Percentiles rank a stretch among this genome's conserved stretches.
These are phyloP conservation scores for Caracal caracal DNA, from an alignment of 2,113 vertebrate genomes.

Conservation along the genomic window DNA sequence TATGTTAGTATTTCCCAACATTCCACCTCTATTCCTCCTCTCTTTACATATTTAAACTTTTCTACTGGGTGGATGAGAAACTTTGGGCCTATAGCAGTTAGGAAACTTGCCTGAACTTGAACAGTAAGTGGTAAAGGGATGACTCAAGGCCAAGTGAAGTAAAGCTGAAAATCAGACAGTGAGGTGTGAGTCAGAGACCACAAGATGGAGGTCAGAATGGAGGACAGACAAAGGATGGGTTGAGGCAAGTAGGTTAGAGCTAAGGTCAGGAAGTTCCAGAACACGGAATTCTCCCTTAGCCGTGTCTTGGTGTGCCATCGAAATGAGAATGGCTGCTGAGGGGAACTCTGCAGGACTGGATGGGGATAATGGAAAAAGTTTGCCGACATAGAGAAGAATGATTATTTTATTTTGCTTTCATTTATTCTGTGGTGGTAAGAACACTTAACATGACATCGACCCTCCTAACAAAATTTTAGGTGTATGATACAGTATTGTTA, in stretches of 20 bases:
- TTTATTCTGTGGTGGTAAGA: neutral
- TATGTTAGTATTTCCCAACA: neutral
- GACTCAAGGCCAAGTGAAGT: conserved; percentile 33
- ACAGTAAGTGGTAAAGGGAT: conserved; percentile 41
- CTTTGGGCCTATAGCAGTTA: neutral
- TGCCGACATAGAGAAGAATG: neutral
- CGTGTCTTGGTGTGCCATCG: neutral
- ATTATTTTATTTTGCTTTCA: neutral
- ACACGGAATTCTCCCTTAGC: neutral
- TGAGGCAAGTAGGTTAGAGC: neutral
- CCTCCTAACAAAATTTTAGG: neutral
- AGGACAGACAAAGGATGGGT: neutral
- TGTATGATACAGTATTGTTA: neutral
- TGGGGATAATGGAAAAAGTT: neutral
- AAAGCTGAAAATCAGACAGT: conserved; percentile 32
- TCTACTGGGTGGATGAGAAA: neutral
- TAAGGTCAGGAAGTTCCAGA: neutral
- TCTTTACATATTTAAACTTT: neutral
- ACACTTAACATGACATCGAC: neutral
- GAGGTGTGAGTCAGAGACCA: conserved; percentile 62
- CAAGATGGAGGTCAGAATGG: neutral
- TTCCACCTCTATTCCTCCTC: neutral
- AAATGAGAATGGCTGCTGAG: neutral
- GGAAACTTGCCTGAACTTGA: conserved; percentile 49
- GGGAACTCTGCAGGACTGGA: neutral